Base-by-base conservation (phyloP, 1,140 invertebrate species). In the Aporrectodea caliginosa region DNA sequence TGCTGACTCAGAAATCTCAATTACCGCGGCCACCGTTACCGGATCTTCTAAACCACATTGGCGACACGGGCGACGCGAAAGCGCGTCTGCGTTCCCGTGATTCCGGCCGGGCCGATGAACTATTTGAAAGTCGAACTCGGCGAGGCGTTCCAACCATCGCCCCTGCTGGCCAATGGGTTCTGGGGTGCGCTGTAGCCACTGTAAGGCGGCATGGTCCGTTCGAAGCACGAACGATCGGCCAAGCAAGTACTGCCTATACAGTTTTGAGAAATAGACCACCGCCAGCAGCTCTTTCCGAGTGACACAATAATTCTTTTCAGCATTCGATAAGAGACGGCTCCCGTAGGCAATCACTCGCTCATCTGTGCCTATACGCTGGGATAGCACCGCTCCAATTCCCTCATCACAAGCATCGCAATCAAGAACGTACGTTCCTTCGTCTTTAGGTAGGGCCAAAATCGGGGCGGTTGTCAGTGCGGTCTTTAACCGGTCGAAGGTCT, bases 271-370 rank as follows among this genome's bases (percentile, higher is more conserved):
- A 58, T 1, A 78, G 1, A 80, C 68, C 32, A 80, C 30, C 16
- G 82, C 82, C 30, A 84, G 76, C 0, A 84, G 77, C 73, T 84
- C 82, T 77, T 80, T 80, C 33, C 81, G 34, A 14, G 83, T 84
- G 1, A 80, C 75, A 35, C 83, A 83, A 81, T n/a, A n/a, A n/a
- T n/a, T n/a, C n/a, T n/a, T n/a, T n/a, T n/a, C n/a, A n/a, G n/a
- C n/a, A n/a, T n/a, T n/a, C n/a, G n/a, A n/a, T n/a, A n/a, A n/a
- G n/a, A n/a, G n/a, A n/a, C n/a, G n/a, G n/a, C n/a, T n/a, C n/a
- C n/a, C n/a, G n/a, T n/a, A n/a, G n/a, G n/a, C n/a, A n/a, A n/a
- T n/a, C n/a, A n/a, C n/a, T n/a, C 80, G 79, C 81, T 90, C 87
- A 0, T 79, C 6, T 0, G 75, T 78, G 27, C 79, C 68, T 0